Evolutionary conservation across 2,888 invertebrate genomes (phyloP), one percentile per base, ranked within the genome.

Genomic region (Melieria omissa): DNA sequence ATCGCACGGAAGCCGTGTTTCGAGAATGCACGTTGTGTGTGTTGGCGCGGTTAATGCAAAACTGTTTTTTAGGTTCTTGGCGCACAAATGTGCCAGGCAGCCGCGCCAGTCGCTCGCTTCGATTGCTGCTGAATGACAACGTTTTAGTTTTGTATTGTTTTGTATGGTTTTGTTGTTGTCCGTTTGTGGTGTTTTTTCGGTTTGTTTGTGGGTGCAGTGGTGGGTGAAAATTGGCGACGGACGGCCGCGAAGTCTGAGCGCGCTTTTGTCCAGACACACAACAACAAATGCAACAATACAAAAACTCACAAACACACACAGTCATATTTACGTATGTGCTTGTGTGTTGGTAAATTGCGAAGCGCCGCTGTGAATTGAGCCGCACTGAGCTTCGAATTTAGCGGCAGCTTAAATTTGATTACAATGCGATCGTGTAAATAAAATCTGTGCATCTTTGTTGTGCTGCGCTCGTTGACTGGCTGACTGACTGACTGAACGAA

Each of bases 341-440:
- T 41, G 47, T 49, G 5, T 41, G 10, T 45, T 52, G 60, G 47
- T 67, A 61, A 67, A 60, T 61, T 61, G 44, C 61, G 67, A 60
- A 67, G 67, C 67, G 67, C 67, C 67, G 60, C 52, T 42, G 6
- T 61, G 67, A 14, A 49, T 52, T 52, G 60, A 60, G 67, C 67
- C 61, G 67, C 61, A 60, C 67, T 67, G 29, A 29, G 29, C 29
- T 29, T 29, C 29, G 29, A 29, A 29, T 29, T 29, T 29, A 29
- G 29, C 29, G 52, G 10, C 52, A 80, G 81, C 81, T 80, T 80
- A 82, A 81, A 81, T 81, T 79, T 80, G 80, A 82, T 76, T 79
- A 81, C 81, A 81, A 81, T 80, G 80, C 78, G 81, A 82, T 81
- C 82, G 82, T 80, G 81, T 81, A 81, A 81, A 81, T 81, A 82